These are phyloP conservation scores for Deroplatys truncata DNA, from an alignment of 2,888 invertebrate species.

Conservation along the genomic window DNA sequence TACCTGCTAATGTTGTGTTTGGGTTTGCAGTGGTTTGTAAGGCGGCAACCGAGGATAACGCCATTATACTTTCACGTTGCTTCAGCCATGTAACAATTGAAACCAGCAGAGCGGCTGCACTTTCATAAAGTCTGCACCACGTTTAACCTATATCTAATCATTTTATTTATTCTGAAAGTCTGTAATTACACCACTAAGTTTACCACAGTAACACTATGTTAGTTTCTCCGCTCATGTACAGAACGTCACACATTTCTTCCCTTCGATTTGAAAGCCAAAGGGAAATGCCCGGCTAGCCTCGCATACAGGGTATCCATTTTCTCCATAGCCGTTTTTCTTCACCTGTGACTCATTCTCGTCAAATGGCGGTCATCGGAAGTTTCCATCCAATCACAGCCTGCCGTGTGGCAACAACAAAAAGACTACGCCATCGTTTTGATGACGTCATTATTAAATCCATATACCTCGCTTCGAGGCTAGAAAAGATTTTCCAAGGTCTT, in stretches of 20 bases:
- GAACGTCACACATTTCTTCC: conserved; percentile 30
- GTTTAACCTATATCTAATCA: not conserved
- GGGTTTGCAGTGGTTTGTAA: conserved; percentile 35
- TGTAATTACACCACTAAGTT: not conserved
- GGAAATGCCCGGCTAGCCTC: conserved; percentile 47
- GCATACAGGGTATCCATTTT: conserved; percentile 53
- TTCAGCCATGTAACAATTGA: conserved; percentile 33
- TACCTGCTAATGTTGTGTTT: conserved; percentile 34
- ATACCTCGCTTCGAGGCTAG: conserved; percentile 43
- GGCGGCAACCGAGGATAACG: conserved; percentile 42
- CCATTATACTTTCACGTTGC: conserved; percentile 40
- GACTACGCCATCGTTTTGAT: conserved; percentile 45
- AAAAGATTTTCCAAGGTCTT: conserved; percentile 46
- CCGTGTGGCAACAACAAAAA: conserved; percentile 40
- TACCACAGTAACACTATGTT: not conserved
- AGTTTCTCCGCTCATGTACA: conserved; percentile 11
- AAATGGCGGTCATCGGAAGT: conserved; percentile 56
- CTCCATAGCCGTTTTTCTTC: conserved; percentile 59
- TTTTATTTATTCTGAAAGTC: not conserved
- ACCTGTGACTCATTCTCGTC: conserved; percentile 59
- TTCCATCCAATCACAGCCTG: conserved; percentile 43
- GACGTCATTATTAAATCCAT: conserved; percentile 40
- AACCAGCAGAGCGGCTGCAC: conserved; percentile 20
- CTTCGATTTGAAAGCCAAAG: conserved; percentile 36
- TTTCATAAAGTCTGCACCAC: not conserved